Base-by-base conservation (phyloP, 2,888 invertebrate genomes). In the Incurvaria masculella region DNA sequence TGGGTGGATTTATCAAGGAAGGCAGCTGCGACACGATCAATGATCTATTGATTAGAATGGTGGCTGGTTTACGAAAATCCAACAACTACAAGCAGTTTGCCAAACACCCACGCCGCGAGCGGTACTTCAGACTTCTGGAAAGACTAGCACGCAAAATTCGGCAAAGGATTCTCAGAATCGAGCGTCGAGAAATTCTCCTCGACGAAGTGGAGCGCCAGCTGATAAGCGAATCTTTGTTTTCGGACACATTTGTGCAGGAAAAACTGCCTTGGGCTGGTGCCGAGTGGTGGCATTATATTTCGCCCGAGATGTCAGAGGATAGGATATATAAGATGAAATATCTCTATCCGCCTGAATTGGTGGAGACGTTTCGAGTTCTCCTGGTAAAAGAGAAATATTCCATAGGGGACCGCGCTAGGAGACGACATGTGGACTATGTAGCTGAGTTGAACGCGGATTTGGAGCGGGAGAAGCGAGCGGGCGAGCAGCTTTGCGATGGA, bases 401-500 rank as follows among this genome's bases (percentile, higher is more conserved):
- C 44, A 65, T 69, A 33, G 69, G 69, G 1, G 43, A 61, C 23
- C 58, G 64, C 39, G 63, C 69, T 60, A 68, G 69, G 46, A 57
- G 56, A 26, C 57, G 67, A 23, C 68, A 70, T 48, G 66, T 67
- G 51, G 63, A 61, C 47, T 64, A 69, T 8, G 62, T 63, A 1
- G 57, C 63, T 1, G 68, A 70, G 56, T 66, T 70, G 66, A 65
- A 64, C 51, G 65, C 62, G 51, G 69, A 69, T 47, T 53, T 71
- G 14, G 52, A 62, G 21, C 61, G 59, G 44, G 69, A 71, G 53
- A 64, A 63, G 5, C 63, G 63, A 27, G 63, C 60, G 48, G 59
- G 64, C 41, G 59, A 59, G 48, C 55, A 56, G 47, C 52, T 56
- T 50, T 56, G 61, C 10, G 63, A 64, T n/a, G 33, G 14, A n/a